Base-by-base conservation (phyloP, 1,140 invertebrate species). In the Papilio polyxenes region DNA sequence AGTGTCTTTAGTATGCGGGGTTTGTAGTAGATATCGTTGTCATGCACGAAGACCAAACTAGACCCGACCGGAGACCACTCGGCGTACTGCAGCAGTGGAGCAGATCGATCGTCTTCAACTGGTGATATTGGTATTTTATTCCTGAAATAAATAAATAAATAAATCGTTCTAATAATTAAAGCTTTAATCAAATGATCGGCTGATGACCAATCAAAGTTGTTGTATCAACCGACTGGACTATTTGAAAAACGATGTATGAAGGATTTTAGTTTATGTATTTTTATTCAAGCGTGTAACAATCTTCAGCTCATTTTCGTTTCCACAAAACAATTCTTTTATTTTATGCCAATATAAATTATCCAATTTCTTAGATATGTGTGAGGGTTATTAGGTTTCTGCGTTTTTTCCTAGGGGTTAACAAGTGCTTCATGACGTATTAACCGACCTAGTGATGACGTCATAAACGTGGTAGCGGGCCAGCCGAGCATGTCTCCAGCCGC, bases 21-120 rank as follows among this genome's bases (percentile, higher is more conserved):
- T 88, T 96, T 96, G 94, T 97, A 98, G 89, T 97, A 98, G 80
- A 98, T 96, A 87, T 98, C 97, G 89, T 98, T 98, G 84, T 97
- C 95, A 85, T 97, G 95, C 1, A 97, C 96, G 92, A 97, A 97
- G 40, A 97, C 96, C 56, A 97, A 93, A 2, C 95, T 95, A 79
- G 96, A 96, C 13, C 94, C 96, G 83, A 95, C 95, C 0, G 96
- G 96, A 6, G 97, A 96, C 97, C 97, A 98, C 56, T 95, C 95
- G 3, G 96, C 97, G 87, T 96, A 95, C 90, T 96, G 96, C 53
- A 96, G 91, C 75, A 95, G 94, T 3, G 96, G 96, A 2, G 96
- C 96, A 23, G 95, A 95, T 9, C 95, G 92, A 84, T 96, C 95
- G 49, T 96, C 95, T 86, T 96, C 96, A 23, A 95, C 95, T 72